phyloP scores from a whole-genome alignment of 2,888 invertebrate species.

The Anthoptus insignis region DNA sequence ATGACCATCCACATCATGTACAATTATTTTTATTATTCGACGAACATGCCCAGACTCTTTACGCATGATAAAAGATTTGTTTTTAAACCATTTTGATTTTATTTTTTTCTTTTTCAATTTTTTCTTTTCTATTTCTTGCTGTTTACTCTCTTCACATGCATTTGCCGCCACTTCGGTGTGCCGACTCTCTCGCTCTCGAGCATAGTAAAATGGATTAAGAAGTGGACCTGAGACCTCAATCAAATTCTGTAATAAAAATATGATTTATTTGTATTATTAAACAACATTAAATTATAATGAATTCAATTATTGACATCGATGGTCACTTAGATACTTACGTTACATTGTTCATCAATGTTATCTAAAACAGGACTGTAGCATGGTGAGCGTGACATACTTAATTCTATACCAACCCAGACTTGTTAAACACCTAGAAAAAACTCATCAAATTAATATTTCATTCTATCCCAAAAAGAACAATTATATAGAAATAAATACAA shows the following conservation, averaged over 20 bases:
- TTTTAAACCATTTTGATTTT: neutral
- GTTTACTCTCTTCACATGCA: neutral
- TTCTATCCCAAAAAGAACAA: no score
- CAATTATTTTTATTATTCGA: neutral
- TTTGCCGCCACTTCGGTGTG: neutral
- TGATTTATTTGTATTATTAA: neutral
- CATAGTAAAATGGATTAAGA: neutral
- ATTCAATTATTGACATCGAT: neutral
- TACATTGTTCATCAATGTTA: neutral
- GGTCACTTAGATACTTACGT: no score
- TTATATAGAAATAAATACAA: no score
- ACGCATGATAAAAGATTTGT: neutral
- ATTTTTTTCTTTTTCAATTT: neutral
- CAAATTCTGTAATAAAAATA: neutral
- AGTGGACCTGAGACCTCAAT: neutral
- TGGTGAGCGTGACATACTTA: neutral
- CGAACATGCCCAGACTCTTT: neutral
- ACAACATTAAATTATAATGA: neutral
- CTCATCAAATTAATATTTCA: no score
- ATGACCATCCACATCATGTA: neutral
- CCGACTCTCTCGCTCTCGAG: neutral
- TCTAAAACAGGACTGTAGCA: slow-evolving; percentile 10
- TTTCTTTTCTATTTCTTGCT: neutral
- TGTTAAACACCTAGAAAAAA: no score
- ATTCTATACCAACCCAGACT: no score